These are phyloP conservation scores for Cyclophora albipunctata DNA, from an alignment of 2,888 invertebrate species.

Conservation along the genomic window DNA sequence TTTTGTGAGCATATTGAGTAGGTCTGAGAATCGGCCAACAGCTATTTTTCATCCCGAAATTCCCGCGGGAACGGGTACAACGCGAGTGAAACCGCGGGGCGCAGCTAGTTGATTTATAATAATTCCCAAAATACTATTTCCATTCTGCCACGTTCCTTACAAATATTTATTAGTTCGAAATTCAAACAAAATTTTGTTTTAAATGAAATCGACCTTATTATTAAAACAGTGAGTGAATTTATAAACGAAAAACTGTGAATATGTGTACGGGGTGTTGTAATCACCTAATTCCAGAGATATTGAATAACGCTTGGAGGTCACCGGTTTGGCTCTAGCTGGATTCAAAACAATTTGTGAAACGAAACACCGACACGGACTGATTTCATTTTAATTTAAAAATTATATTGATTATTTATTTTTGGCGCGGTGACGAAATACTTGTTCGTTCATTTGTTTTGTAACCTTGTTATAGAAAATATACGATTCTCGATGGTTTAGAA, in stretches of 20 bases:
- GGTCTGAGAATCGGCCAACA: too few relatives aligned
- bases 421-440: slow-evolving; percentile 1
- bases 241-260: slow-evolving; percentile 51
- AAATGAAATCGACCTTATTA: slow-evolving; percentile 40
- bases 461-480: too few relatives aligned
- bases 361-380: slow-evolving; percentile 20
- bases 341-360: slow-evolving; percentile 22
- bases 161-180: slow-evolving; percentile 26
- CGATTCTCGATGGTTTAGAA: too few relatives aligned
- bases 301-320: slow-evolving; percentile 51
- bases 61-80: too few relatives aligned
- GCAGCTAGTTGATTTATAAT: too few relatives aligned
- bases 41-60: too few relatives aligned
- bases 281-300: slow-evolving; percentile 61
- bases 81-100: too few relatives aligned
- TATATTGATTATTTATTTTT: slow-evolving; percentile 16
- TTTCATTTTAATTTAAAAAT: slow-evolving; percentile 19
- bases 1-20: too few relatives aligned
- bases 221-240: slow-evolving; percentile 37
- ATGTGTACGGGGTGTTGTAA: slow-evolving; percentile 56
- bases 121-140: not conserved
- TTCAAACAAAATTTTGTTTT: slow-evolving; percentile 36
- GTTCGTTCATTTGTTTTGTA: too few relatives aligned
- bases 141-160: slow-evolving; percentile 3
- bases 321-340: slow-evolving; percentile 24